These are phyloP conservation scores for Micropoecilia bifurca DNA, from an alignment of 2,797 vertebrate genomes.

Conservation along the genomic window DNA sequence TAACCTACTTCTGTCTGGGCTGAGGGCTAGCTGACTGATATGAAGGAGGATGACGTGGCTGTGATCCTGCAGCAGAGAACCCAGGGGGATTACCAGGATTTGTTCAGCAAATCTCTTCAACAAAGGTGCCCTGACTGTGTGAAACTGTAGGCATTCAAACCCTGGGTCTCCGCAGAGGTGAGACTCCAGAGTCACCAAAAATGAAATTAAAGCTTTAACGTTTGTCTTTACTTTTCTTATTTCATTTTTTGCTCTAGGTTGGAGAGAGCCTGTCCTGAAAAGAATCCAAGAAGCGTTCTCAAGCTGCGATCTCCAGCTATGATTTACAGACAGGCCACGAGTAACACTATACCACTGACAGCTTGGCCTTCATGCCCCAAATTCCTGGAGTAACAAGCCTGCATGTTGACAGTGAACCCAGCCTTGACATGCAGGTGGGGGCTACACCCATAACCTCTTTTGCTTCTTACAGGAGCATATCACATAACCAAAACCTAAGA, in stretches of 20 bases:
- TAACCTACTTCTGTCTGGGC: conserved; percentile 37
- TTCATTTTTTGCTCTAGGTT: conserved; percentile 9
- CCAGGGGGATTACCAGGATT: conserved; percentile 74
- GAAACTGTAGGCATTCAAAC: conserved; percentile 58
- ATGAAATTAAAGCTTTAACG: conserved; percentile 22
- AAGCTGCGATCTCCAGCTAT: conserved; percentile 21
- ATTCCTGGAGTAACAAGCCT: conserved; percentile 71
- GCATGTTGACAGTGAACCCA: conserved; percentile 65
- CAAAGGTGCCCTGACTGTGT: conserved; percentile 66
- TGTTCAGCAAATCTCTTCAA: conserved; percentile 76
- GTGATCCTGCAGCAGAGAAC: conserved; percentile 65
- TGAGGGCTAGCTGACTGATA: conserved; percentile 68
- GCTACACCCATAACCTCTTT: conserved; percentile 33
- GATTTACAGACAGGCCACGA: conserved; percentile 60
- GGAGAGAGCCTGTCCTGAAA: conserved; percentile 28
- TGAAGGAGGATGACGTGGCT: conserved; percentile 62
- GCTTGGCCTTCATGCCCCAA: conserved; percentile 64
- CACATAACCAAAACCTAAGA: conserved; percentile 64
- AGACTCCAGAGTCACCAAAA: conserved; percentile 48
- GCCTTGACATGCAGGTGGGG: conserved; percentile 64
- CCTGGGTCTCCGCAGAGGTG: conserved; percentile 34
- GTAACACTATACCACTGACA: conserved; percentile 72
- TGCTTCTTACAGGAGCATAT: conserved; percentile 47
- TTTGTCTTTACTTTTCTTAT: neutral
- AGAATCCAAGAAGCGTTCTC: conserved; percentile 42